Evolutionary conservation across 2,797 vertebrate genomes (phyloP).

Genomic region (Darevskia nairensis): DNA sequence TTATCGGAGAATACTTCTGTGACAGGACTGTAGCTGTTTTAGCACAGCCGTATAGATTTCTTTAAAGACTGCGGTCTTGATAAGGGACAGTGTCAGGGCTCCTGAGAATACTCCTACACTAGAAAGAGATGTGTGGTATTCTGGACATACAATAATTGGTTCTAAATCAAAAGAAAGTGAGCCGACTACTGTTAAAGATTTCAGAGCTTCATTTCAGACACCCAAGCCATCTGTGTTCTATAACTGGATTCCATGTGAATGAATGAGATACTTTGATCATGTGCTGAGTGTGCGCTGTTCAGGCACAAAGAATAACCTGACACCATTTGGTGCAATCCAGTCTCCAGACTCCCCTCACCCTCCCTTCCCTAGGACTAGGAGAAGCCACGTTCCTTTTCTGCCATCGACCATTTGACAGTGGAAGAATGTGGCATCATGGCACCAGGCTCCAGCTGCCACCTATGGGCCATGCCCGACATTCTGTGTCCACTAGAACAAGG

Average conservation of each 20-base stretch:
- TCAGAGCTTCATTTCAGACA: no score
- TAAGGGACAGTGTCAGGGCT: background rate
- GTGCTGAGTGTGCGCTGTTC: background rate
- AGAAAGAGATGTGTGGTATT: background rate
- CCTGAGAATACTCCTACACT: background rate
- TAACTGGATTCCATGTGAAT: conserved; percentile 36
- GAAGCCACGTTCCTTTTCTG: no score
- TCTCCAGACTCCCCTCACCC: no score
- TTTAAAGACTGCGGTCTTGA: conserved; percentile 10
- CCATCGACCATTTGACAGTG: no score
- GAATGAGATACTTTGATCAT: background rate
- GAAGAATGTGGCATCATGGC: no score
- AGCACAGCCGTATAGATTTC: conserved; percentile 38
- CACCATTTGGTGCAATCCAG: no score
- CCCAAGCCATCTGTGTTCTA: conserved; percentile 17
- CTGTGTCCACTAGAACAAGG: no score
- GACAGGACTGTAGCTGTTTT: conserved; percentile 35
- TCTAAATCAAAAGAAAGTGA: conserved; percentile 12
- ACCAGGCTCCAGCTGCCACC: no score
- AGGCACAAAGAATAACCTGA: background rate
- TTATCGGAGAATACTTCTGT: conserved; percentile 41
- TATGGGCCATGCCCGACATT: no score
- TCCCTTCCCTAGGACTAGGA: no score
- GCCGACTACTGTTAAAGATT: background rate
- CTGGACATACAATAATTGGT: background rate